Evolutionary conservation across 2,113 vertebrate genomes (phyloP), one percentile per base, ranked within the genome.

Genomic region (Phaetusa simplex): DNA sequence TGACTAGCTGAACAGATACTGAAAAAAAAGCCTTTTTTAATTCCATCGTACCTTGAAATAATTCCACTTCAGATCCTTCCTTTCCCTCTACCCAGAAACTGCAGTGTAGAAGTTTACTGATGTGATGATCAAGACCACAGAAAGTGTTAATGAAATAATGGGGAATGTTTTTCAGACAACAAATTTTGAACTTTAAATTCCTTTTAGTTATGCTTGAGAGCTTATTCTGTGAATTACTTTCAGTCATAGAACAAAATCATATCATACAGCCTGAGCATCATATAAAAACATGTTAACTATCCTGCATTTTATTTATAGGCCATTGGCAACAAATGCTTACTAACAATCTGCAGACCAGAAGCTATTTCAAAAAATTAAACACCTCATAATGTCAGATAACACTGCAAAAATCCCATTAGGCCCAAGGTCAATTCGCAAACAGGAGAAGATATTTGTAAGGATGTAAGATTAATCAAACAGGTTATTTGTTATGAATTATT

Each of bases 401-500:
- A 80, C 72, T 93, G 56, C 24, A 86, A 70, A 95, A 97, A 79
- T 89, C 77, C 55, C 79, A 47, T 90, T 93, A 80, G 67, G 45
- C 43, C 58, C 40, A 77, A 86, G 65, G 73, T 95, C 93, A 72
- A 64, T 89, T 87, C 49, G 64, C 45, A 93, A 85, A 65, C 70
- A 82, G 45, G 26, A 3, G 3, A 66, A 93, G 73, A 61, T 71
- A 83, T 82, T 93, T 94, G 40, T 85, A 89, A 93, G 73, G 29
- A 74, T 79, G 47, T 83, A 84, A 86, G 43, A 95, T 87, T 92
- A 95, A 95, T 95, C 73, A 88, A 86, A 78, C 67, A 67, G 19
- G 24, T 74, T 92, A 72, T 91, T 95, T 89, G 34, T 78, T 65
- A 94, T 91, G 40, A 96, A 91, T 97, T 93, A 95, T 93, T 97